phyloP scores from a whole-genome alignment of 2,113 vertebrate genomes.

The Centropristis striata region DNA sequence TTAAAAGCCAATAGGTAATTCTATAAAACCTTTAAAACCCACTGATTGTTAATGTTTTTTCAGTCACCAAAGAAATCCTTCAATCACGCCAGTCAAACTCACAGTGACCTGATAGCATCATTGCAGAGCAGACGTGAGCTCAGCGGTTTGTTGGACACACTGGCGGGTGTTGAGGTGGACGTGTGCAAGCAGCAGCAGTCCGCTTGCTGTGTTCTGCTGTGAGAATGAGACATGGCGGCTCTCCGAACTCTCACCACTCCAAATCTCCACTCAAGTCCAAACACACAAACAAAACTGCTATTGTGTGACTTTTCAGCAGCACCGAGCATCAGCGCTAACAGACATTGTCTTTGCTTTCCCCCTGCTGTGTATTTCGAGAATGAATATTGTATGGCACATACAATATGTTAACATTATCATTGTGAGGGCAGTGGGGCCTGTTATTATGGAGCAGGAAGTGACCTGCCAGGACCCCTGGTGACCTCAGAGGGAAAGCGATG shows the following conservation, averaged over 20 bases:
- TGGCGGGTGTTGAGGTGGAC: slow-evolving; percentile 16
- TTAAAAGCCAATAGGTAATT: not conserved
- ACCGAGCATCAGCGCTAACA: slow-evolving; percentile 79
- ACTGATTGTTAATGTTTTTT: not conserved
- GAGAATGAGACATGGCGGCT: slow-evolving; percentile 57
- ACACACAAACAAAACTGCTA: slow-evolving; percentile 73
- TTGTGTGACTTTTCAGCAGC: slow-evolving; percentile 77
- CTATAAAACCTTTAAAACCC: not conserved
- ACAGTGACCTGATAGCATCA: slow-evolving; percentile 12
- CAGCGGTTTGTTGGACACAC: slow-evolving; percentile 11
- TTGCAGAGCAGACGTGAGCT: slow-evolving; percentile 51
- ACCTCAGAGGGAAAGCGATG: slow-evolving; percentile 80
- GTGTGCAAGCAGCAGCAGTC: slow-evolving; percentile 17
- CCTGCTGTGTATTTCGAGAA: slow-evolving; percentile 81
- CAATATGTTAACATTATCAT: slow-evolving; percentile 82
- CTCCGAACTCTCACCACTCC: slow-evolving; percentile 30
- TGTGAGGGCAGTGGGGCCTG: slow-evolving; percentile 64
- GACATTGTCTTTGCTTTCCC: slow-evolving; percentile 85
- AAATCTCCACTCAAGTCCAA: slow-evolving; percentile 64
- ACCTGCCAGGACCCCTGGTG: slow-evolving; percentile 75
- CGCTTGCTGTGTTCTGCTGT: slow-evolving; percentile 29
- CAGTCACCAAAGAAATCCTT: not conserved
- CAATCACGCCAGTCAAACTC: not conserved
- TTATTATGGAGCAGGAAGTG: slow-evolving; percentile 84
- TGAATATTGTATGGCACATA: slow-evolving; percentile 85